Base-by-base conservation (phyloP, 2,888 invertebrate genomes). In the Ochlodes sylvanus region DNA sequence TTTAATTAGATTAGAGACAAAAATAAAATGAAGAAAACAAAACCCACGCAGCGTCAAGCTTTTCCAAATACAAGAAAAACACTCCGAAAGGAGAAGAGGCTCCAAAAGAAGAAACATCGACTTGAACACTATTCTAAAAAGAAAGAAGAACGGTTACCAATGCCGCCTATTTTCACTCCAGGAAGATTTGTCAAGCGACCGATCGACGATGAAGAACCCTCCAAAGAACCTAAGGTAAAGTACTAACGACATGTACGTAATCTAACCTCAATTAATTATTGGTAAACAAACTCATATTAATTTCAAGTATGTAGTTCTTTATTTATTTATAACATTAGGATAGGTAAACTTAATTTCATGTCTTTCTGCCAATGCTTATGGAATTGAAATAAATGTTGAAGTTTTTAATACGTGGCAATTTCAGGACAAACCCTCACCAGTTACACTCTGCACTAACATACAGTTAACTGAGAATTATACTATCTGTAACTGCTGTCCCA, bases 51-150 rank as follows among this genome's bases (percentile, higher is more conserved):
- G 6, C 80, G 79, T n/a, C 82, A 84, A 7, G 80, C 79, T 71
- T 80, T 86, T 69, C 77, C 83, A 58, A 92, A 90, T 68, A 83
- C 94, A 0, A 93, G 97, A 21, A 97, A 97, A 88, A 94, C 95
- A 73, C 81, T 95, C n/a, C 94, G 97, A 0, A 97, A 97, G 84
- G 95, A 96, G 70, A 95, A 95, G 74, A 88, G 96, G 14, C 91
- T 95, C 68, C 92, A 95, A 66, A 97, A 97, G 79, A 97, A 97
- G 79, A 85, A 94, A 41, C 87, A 79, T 70, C 83, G 89, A 2
- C 83, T 87, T 70, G 90, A 92, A 73, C 90, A 92, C 71, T 92
- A 92, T 74, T 70, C 83, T 42, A 91, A 90, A 70, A 88, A 89
- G 78, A 90, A 85, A 79, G 79, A 63, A 69, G 72, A 74, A 1